A percentile compares a stretch with the other conserved stretches of the same genome.
Evolutionary conservation across 2,797 vertebrate species (phyloP).

Genomic region (Emys orbicularis): DNA sequence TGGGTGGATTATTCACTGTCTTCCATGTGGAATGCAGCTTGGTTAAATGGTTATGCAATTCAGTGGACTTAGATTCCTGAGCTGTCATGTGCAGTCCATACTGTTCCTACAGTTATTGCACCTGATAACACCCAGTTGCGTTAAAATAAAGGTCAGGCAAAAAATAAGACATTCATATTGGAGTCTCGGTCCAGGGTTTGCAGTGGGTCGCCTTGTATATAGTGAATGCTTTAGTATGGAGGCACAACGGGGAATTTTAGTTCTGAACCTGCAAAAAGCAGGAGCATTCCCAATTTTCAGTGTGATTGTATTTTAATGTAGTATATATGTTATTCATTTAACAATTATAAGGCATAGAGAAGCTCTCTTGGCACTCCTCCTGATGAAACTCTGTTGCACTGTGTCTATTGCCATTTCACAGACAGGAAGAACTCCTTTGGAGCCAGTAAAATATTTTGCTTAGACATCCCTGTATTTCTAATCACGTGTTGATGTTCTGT

Average conservation of each 20-base stretch:
- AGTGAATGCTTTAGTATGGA: not conserved
- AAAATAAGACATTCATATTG: not conserved
- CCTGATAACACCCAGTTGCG: not conserved
- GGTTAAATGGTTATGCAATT: not conserved
- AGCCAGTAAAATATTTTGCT: not conserved
- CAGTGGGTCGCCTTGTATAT: not conserved
- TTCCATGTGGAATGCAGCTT: accelerated
- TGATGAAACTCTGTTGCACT: not conserved
- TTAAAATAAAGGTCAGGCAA: not conserved
- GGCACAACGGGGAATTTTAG: not conserved
- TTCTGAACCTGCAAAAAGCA: not conserved
- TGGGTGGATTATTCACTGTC: not conserved
- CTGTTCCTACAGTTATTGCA: not conserved
- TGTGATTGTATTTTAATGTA: accelerated
- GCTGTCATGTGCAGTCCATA: not conserved
- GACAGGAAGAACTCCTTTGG: not conserved
- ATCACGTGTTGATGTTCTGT: not conserved
- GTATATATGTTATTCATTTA: not conserved
- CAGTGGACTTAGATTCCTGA: slow-evolving; percentile 14
- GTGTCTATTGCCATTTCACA: not conserved
- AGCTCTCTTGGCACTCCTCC: not conserved
- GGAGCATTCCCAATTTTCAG: not conserved
- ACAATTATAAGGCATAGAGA: not conserved
- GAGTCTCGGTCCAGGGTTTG: not conserved
- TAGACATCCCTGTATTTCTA: not conserved